Percentiles rank a stretch among this genome's conserved stretches.
Conservation (phyloP, 2,888 invertebrate species). For the Rotaria magnacalcarata region DNA sequence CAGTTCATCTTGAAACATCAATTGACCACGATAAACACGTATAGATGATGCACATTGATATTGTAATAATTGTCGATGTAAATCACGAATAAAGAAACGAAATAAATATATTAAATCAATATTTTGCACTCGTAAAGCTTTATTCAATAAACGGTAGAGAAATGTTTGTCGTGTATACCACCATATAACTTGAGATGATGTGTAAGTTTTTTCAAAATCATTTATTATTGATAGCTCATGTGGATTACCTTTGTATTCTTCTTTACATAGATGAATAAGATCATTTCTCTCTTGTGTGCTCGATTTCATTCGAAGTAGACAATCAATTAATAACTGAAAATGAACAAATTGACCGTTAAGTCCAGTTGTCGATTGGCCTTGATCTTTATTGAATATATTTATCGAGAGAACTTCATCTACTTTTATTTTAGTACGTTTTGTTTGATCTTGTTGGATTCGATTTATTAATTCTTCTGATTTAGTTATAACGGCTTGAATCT, state of each 20-base stretch:
- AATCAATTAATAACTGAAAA: background rate
- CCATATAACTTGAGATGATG: background rate
- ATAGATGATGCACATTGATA: background rate
- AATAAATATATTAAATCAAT: constrained; percentile 3
- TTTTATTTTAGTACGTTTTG: background rate
- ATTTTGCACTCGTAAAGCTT: constrained; percentile 14
- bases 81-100: constrained; percentile 32
- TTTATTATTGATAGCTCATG: background rate
- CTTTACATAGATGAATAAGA: background rate
- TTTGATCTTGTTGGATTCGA: background rate
- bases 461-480: background rate
- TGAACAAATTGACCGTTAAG: background rate
- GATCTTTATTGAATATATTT: background rate
- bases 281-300: background rate
- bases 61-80: constrained; percentile 9
- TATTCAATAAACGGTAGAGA: constrained; percentile 16
- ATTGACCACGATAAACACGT: constrained; percentile 19
- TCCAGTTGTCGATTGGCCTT: constrained; percentile 14
- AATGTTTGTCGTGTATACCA: constrained; percentile 6
- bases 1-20: background rate
- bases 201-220: constrained; percentile 25
- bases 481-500: background rate
- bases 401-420: background rate
- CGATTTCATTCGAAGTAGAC: constrained; percentile 1
- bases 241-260: constrained; percentile 8